phyloP scores from a whole-genome alignment of 1,140 invertebrate genomes.

The Whitmania pigra region DNA sequence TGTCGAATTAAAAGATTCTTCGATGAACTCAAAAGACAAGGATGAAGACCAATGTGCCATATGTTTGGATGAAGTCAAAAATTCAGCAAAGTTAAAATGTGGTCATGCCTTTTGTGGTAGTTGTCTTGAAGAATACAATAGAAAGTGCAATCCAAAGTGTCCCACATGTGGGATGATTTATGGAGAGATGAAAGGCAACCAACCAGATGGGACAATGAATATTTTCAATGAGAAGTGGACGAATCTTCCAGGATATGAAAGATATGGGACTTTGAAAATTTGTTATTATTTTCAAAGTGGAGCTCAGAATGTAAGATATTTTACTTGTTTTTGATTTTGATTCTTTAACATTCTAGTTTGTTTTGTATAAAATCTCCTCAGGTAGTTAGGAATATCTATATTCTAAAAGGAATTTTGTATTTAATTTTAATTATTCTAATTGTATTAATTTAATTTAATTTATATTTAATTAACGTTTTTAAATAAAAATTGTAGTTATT shows the following conservation, averaged over 20 bases:
- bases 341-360: no score
- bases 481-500: no score
- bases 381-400: no score
- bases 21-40: background rate
- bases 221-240: background rate
- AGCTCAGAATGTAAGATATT: constrained; percentile 21
- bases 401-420: no score
- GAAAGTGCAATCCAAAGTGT: constrained; percentile 28
- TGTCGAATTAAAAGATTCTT: background rate
- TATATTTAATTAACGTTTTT: no score
- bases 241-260: constrained; percentile 20
- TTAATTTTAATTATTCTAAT: no score
- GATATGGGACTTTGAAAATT: constrained; percentile 15
- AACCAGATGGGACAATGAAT: constrained; percentile 27
- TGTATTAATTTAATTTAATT: no score
- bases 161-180: constrained; percentile 32
- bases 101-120: constrained; percentile 15
- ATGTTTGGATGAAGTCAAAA: background rate
- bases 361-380: no score
- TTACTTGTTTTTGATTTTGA: no score
- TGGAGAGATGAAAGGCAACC: constrained; percentile 32
- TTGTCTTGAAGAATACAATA: constrained; percentile 16
- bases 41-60: constrained; percentile 20
- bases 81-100: constrained; percentile 10
- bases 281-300: constrained; percentile 20